Base-by-base conservation (phyloP, 2,797 vertebrate species). In the Pempheris klunzingeri region DNA sequence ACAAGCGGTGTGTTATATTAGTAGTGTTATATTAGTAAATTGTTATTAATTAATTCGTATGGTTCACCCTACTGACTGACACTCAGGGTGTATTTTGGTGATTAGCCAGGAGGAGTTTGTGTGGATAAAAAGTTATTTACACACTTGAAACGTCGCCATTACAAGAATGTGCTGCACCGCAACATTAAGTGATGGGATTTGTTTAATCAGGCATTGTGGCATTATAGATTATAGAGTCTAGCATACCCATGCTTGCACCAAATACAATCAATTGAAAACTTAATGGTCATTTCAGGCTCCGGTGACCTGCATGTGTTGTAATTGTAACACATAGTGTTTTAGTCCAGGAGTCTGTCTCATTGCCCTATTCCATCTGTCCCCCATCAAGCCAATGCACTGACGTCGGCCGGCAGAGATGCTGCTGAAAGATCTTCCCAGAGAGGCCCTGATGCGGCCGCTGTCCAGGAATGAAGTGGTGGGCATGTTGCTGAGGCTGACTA, bases 381-480 rank as follows among this genome's bases (percentile, higher is more conserved):
- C 20, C 59, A 1, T 76, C 22, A 55, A 92, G 88, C 87, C 38
- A 72, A 92, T 94, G 94, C 90, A 90, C 75, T 94, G 89, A 93
- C 72, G 52, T 18, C 50, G 34, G 30, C 34, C 46, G 18, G 74
- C 74, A 72, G 75, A 81, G n/a, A 94, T 94, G 90, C 86, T 95
- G 68, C 82, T 96, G 30, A 93, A 93, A 82, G 95, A 95, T 81
- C 77, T 95, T 28, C 94, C 95, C 64, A 83, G 93, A 47, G 95
- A 96, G 38, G 93, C 94, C 71, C 88, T 96, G 44, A 61, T 95
- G 76, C 90, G 94, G 54, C 95, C 95, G 0, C 61, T 96, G 72
- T 93, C 94, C 77, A 91, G 94, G 61, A 95, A 90, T 34, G 95
- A 96, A 67, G 94, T 96, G 66, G 70, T 96, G 66, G 92, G 94